Conservation (phyloP, 2,113 vertebrate species). For the Otus sunia region DNA sequence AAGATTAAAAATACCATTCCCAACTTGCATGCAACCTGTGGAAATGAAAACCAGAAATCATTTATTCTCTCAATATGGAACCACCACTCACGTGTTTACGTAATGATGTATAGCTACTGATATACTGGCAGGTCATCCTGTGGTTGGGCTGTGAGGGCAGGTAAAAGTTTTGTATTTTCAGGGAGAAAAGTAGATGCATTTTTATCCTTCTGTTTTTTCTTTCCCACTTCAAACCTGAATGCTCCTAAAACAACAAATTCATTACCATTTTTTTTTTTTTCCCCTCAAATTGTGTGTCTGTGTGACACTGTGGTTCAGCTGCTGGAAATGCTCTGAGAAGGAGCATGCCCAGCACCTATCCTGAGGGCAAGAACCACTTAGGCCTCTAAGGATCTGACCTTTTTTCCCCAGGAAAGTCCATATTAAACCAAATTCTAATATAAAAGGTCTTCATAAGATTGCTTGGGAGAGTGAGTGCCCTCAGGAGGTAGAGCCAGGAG, state of each 20-base stretch:
- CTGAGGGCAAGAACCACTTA: not conserved
- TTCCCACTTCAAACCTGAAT: not conserved
- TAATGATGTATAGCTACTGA: not conserved
- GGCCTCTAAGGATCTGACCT: not conserved
- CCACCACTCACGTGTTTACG: not conserved
- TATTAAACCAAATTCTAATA: not conserved
- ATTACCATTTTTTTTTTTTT: not conserved
- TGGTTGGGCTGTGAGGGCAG: not conserved
- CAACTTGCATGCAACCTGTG: conserved; percentile 1
- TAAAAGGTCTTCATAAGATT: not conserved
- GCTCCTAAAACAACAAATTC: not conserved
- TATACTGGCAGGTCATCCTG: not conserved
- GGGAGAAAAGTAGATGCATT: not conserved
- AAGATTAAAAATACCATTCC: conserved; percentile 27
- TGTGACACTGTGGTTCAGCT: not conserved
- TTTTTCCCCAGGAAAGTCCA: not conserved
- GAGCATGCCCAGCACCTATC: accelerated
- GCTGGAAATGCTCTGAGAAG: not conserved
- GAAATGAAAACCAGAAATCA: conserved; percentile 34
- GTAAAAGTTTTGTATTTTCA: not conserved
- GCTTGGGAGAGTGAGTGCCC: not conserved
- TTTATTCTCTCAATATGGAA: not conserved
- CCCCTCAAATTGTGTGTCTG: not conserved
- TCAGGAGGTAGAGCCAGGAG: not conserved
- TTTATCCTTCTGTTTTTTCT: not conserved